Percentiles rank a stretch among this genome's conserved stretches.
These are phyloP conservation scores for Phyllotreta cruciferae DNA, from an alignment of 2,888 invertebrate species.

Conservation along the genomic window DNA sequence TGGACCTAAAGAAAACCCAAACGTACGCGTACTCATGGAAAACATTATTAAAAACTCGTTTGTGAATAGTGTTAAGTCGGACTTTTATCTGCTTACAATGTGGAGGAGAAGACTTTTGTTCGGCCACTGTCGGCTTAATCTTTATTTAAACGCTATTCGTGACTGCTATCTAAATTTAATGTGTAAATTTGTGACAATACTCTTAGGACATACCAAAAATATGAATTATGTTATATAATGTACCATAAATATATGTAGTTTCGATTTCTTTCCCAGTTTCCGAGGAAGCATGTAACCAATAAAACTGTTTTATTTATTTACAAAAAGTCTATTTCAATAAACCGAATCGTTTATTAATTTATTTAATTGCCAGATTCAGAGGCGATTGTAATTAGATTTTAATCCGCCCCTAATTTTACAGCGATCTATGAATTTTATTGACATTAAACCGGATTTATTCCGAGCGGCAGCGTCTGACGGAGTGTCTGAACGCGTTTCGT, in stretches of 20 bases:
- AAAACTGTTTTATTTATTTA: constrained; percentile 53
- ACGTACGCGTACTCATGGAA: constrained; percentile 18
- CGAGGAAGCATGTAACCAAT: constrained; percentile 48
- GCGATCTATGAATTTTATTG: constrained; percentile 14
- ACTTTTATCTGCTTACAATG: constrained; percentile 25
- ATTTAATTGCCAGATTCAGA: not conserved
- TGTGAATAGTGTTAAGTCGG: constrained; percentile 24
- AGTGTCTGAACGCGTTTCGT: constrained; percentile 5
- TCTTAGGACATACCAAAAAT: constrained; percentile 45
- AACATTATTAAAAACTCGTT: constrained; percentile 24
- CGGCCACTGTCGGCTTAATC: constrained; percentile 32
- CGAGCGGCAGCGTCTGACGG: not conserved
- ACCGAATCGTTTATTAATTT: no score
- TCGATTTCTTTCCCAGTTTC: constrained; percentile 45
- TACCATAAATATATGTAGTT: constrained; percentile 41
- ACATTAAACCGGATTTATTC: constrained; percentile 17
- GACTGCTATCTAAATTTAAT: constrained; percentile 48
- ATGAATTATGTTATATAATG: constrained; percentile 40
- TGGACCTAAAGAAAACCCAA: not conserved
- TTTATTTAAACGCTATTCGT: constrained; percentile 44
- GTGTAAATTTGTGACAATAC: constrained; percentile 55
- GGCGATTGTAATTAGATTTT: constrained; percentile 15
- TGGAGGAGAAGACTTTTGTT: constrained; percentile 29
- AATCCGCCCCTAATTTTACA: constrained; percentile 6
- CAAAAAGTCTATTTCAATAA: not conserved